Conservation (phyloP, 2,113 vertebrate species). For the Brachyhypopomus gauderio region DNA sequence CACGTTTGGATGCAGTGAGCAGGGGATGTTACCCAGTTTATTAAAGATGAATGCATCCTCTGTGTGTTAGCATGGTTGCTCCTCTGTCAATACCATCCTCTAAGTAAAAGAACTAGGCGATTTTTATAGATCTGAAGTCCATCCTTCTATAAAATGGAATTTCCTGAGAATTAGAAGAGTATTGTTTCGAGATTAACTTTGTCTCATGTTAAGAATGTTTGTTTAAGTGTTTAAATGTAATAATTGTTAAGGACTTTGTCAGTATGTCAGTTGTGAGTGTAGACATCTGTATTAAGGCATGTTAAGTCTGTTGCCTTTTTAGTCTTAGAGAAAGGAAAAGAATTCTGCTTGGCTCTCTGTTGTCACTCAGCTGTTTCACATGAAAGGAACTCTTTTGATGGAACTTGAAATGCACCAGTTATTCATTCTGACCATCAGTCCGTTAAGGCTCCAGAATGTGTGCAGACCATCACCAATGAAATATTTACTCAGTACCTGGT, state of each 20-base stretch:
- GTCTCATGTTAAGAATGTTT: not conserved
- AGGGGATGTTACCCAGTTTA: conserved; percentile 12
- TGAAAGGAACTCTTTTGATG: not conserved
- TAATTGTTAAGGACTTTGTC: not conserved
- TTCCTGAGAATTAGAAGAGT: not conserved
- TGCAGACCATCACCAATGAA: not conserved
- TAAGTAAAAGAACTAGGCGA: conserved; percentile 27
- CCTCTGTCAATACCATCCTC: not conserved
- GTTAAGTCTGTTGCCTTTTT: not conserved
- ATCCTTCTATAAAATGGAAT: not conserved
- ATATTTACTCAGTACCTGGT: conserved; percentile 33
- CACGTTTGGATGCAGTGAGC: not conserved
- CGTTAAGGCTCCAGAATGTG: not conserved
- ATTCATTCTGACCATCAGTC: conserved; percentile 3
- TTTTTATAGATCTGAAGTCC: not conserved
- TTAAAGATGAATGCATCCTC: conserved; percentile 74
- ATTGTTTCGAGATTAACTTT: not conserved
- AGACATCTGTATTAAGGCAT: not conserved
- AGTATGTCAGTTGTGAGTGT: not conserved
- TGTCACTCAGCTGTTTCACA: not conserved
- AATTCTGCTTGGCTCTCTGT: not conserved
- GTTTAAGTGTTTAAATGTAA: not conserved
- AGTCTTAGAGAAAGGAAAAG: not conserved
- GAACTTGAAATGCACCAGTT: not conserved
- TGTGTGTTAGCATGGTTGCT: conserved; percentile 60